Evolutionary conservation across 2,797 vertebrate genomes (phyloP), one percentile per base, ranked within the genome.

Genomic region (Danio kyathit): DNA sequence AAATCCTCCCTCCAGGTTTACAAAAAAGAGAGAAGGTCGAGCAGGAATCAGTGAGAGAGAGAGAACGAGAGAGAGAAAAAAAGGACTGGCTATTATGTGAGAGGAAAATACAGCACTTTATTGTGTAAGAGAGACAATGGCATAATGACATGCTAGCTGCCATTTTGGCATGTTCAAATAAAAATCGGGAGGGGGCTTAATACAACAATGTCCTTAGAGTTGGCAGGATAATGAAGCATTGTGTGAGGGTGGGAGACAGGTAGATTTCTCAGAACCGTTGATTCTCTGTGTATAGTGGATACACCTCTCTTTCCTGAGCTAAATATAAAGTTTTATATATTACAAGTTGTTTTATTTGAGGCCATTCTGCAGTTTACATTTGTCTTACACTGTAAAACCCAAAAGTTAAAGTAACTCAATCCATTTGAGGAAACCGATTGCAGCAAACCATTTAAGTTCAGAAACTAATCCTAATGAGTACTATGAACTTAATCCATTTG

Each of bases 81-180:
- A 92, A 88, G 88, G 90, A 90, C 89, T 90, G 88, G 91, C 94
- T 93, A 93, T 95, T 95, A 93, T 94, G 89, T 44, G 46, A 78
- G 61, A 86, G 90, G 90, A 93, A 91, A 93, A 92, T 92, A 93
- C 93, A 93, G 94, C 93, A 94, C 91, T 94, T 94, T 94, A 94
- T 95, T 95, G 94, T 95, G 91, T 90, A 89, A 89, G 89, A 90
- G 88, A 94, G 93, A 95, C 94, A 95, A 95, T 94, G 85, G 91
- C 88, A 94, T 95, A 94, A 95, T 94, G 92, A 95, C 92, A 95
- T 88, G 90, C 92, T 94, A 89, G 92, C 89, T 85, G 88, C 92
- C 93, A 92, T 94, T 94, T 94, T 93, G 91, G 90, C 92, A 88
- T 91, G 93, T 94, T 93, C 91, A 94, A 94, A 95, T 93, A 95